Percentiles rank a stretch among this genome's conserved stretches.
These are phyloP conservation scores for Cacoxenus indagator DNA, from an alignment of 2,888 invertebrate genomes.

Conservation along the genomic window DNA sequence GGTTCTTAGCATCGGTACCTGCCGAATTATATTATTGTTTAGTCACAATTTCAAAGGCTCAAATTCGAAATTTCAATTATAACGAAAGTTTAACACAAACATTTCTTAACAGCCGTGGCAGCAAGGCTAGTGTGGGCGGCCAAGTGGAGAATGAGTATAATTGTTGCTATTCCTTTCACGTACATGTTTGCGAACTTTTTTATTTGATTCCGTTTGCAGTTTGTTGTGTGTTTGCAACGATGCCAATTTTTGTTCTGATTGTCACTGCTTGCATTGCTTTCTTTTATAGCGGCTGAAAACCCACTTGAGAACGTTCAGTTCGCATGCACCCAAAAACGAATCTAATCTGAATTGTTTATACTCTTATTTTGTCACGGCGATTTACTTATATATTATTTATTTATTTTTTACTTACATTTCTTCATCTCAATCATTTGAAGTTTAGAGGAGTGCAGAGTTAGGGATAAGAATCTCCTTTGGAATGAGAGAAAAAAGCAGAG, in stretches of 20 bases:
- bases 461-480: too few species aligned
- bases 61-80: not conserved
- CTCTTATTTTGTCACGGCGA: not conserved
- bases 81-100: constrained; percentile 38
- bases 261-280: not conserved
- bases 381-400: too few species aligned
- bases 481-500: too few species aligned
- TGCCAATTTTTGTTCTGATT: constrained; percentile 28
- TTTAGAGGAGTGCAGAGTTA: too few species aligned
- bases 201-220: constrained; percentile 8
- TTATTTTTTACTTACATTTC: too few species aligned
- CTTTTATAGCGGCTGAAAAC: not conserved
- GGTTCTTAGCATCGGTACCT: constrained; percentile 46
- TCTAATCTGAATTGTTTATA: not conserved
- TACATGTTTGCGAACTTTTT: constrained; percentile 10
- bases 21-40: not conserved
- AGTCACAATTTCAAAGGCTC: not conserved
- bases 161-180: constrained; percentile 31
- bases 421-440: too few species aligned
- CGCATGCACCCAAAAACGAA: not conserved
- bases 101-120: constrained; percentile 47
- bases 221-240: constrained; percentile 14
- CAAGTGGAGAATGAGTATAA: too few species aligned
- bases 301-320: not conserved
- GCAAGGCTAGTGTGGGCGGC: not conserved